Conservation (phyloP, 2,113 vertebrate species). For the Chroicocephalus ridibundus region DNA sequence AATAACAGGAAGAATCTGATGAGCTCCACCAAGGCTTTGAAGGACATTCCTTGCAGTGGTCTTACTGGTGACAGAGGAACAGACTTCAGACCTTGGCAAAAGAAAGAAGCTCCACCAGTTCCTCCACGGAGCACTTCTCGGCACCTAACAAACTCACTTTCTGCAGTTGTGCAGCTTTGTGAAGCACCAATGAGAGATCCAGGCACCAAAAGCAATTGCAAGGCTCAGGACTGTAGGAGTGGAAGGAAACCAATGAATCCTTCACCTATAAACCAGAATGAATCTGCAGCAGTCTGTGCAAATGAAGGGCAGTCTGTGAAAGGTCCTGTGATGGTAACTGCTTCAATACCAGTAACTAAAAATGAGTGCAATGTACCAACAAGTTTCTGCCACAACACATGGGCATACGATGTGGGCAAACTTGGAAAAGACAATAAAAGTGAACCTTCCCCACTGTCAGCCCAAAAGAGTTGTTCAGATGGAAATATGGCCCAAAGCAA, state of each 20-base stretch:
- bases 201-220: constrained; percentile 8
- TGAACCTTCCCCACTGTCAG: constrained; percentile 68
- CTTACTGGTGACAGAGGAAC: constrained; percentile 40
- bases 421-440: constrained; percentile 58
- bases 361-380: constrained; percentile 56
- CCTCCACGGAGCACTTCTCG: constrained; percentile 89
- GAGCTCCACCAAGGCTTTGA: constrained; percentile 27
- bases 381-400: constrained; percentile 79
- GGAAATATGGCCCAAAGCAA: constrained; percentile 72
- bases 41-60: neutral
- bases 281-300: constrained; percentile 68
- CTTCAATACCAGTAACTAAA: constrained; percentile 53
- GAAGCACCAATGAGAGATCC: constrained; percentile 72
- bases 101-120: constrained; percentile 77
- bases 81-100: constrained; percentile 60
- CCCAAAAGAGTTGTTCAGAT: constrained; percentile 84
- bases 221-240: constrained; percentile 51
- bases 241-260: constrained; percentile 70
- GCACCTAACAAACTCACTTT: constrained; percentile 74
- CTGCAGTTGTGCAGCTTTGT: constrained; percentile 61
- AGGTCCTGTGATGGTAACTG: constrained; percentile 51
- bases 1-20: constrained; percentile 76
- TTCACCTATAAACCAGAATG: constrained; percentile 72
- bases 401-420: constrained; percentile 78
- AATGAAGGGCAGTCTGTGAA: constrained; percentile 76